Evolutionary conservation across 2,888 invertebrate species (phyloP).

Genomic region (Anorthoa munda): DNA sequence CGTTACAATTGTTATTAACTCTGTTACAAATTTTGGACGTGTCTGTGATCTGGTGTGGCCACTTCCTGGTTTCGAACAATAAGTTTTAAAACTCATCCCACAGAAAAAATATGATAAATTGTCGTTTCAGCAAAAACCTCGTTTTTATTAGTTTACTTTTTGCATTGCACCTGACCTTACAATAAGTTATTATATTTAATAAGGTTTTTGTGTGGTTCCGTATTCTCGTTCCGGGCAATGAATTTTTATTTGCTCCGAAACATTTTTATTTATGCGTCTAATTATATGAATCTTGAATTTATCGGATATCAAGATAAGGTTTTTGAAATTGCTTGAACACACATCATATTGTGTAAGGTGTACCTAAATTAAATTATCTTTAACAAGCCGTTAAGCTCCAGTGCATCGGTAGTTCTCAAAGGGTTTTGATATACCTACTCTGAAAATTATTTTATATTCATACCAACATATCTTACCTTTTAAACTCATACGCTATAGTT

Average conservation of each 20-base stretch:
- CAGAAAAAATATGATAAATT: not conserved
- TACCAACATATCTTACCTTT: not conserved
- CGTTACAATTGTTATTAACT: too few relatives aligned
- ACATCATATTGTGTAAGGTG: constrained; percentile 16
- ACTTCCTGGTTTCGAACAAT: not conserved
- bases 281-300: constrained; percentile 45
- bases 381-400: constrained; percentile 22
- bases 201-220: constrained; percentile 29
- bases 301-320: constrained; percentile 47
- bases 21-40: too few relatives aligned
- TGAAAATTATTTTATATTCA: not conserved
- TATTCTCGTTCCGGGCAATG: constrained; percentile 51
- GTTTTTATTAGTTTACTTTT: constrained; percentile 8
- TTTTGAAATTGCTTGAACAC: constrained; percentile 34
- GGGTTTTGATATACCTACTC: constrained; percentile 8
- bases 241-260: constrained; percentile 61
- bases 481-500: not conserved
- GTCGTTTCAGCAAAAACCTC: not conserved
- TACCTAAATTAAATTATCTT: constrained; percentile 21
- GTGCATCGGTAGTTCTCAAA: constrained; percentile 17
- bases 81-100: constrained; percentile 7
- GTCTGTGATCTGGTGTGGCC: not conserved
- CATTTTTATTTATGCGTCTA: constrained; percentile 45
- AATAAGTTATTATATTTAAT: constrained; percentile 39
- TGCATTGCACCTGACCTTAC: constrained; percentile 30